Evolutionary conservation across 1,140 invertebrate genomes (phyloP).

Genomic region (Brachionus rubens): DNA sequence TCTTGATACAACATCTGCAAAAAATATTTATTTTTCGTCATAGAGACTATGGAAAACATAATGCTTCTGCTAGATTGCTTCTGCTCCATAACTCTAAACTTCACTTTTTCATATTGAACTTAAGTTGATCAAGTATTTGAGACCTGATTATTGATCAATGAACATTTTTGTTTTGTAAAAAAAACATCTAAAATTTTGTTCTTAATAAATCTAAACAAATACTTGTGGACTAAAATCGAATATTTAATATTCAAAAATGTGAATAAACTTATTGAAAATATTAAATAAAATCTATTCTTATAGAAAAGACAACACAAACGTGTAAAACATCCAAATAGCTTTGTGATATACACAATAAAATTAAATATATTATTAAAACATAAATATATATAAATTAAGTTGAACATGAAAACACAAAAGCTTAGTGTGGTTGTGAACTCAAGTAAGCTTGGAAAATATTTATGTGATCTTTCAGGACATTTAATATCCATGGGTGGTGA

Average conservation of each 20-base stretch:
- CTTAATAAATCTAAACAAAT: conserved; percentile 13
- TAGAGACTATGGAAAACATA: too few relatives aligned
- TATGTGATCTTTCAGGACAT: neutral
- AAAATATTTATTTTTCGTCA: too few relatives aligned
- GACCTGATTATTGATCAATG: neutral
- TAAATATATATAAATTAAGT: conserved; percentile 7
- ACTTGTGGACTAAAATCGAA: neutral
- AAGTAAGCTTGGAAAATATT: neutral
- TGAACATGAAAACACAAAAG: neutral
- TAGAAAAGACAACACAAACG: neutral
- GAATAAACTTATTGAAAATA: neutral
- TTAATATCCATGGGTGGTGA: too few relatives aligned
- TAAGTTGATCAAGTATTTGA: neutral
- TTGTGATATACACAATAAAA: neutral
- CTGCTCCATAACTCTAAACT: too few relatives aligned
- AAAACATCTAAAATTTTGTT: neutral
- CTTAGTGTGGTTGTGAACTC: neutral
- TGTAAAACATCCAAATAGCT: neutral
- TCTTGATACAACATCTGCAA: too few relatives aligned
- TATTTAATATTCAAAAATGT: neutral
- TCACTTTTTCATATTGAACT: too few relatives aligned
- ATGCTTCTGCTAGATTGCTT: too few relatives aligned
- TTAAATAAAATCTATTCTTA: neutral
- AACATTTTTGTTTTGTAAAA: neutral
- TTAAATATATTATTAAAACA: conserved; percentile 35